Evolutionary conservation across 2,113 vertebrate genomes (phyloP), one percentile per base, ranked within the genome.

Genomic region (Embiotoca jacksoni): DNA sequence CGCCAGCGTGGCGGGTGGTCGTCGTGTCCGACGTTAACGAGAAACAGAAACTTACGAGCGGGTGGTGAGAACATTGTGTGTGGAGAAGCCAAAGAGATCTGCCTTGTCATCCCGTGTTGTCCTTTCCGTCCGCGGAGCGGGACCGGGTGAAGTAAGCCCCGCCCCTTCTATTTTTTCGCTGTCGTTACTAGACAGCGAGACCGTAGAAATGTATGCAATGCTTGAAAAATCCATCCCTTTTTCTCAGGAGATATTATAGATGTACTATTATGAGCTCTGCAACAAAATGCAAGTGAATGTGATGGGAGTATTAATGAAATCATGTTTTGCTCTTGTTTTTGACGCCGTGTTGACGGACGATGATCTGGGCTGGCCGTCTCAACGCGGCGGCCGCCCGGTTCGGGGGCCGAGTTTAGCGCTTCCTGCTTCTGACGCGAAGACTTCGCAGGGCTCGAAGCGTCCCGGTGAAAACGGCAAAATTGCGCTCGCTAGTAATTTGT

Each of bases 241-340:
- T 94, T 95, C 94, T 95, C 94, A 94, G 94, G 93, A 95, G 91
- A 92, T 92, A 92, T 81, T 92, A 92, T 88, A 91, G 85, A 92
- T 91, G 85, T 89, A 92, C 89, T 92, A 91, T 90, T 87, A 93
- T 91, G 86, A 93, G 92, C 92, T 93, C 91, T 91, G 91, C 91
- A 90, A 92, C 88, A 88, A 90, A 91, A 93, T 93, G 90, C 90
- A 93, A 93, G 89, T 92, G 92, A 94, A 93, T 92, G 92, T 92
- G 89, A 91, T 77, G 88, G 87, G 84, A 88, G 90, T 89, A 83
- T 91, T 92, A 87, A 86, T 91, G 84, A 89, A 88, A 89, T 85
- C 83, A 88, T 75, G 73, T 85, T 90, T 93, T 84, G 63, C 63
- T 79, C 64, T 84, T 89, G 86, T 88, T 82, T 91, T 90, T 82